phyloP scores from a whole-genome alignment of 1,140 invertebrate genomes.

The Zaprionus taronus region DNA sequence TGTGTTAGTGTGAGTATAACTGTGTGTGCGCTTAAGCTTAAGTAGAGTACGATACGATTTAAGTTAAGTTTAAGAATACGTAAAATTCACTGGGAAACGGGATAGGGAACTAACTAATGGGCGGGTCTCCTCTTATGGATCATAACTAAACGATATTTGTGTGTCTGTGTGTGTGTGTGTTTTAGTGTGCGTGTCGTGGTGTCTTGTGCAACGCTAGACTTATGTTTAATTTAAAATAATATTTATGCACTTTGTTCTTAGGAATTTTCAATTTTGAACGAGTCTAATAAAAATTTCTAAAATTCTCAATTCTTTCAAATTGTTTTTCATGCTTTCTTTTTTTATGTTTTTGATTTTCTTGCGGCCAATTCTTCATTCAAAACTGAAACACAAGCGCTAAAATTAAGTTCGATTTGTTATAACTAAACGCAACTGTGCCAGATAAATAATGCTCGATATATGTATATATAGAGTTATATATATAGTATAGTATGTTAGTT shows the following conservation, averaged over 20 bases:
- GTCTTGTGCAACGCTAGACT: conserved; percentile 36
- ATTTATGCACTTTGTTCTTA: conserved; percentile 17
- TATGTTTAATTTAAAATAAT: conserved; percentile 42
- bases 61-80: conserved; percentile 43
- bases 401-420: conserved; percentile 21
- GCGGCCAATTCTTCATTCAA: conserved; percentile 71
- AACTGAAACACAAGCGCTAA: conserved; percentile 69
- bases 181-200: conserved; percentile 15
- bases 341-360: not conserved
- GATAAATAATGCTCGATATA: conserved; percentile 47
- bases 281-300: conserved; percentile 32
- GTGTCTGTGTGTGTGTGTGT: conserved; percentile 8
- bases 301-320: conserved; percentile 36
- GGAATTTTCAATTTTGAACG: conserved; percentile 66
- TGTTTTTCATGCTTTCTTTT: conserved; percentile 45
- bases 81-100: conserved; percentile 26
- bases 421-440: conserved; percentile 68
- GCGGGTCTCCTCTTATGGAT: conserved; percentile 8
- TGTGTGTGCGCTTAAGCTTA: conserved; percentile 67
- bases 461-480: conserved; percentile 32
- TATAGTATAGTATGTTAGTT: conserved; percentile 9
- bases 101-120: not conserved
- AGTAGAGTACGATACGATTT: conserved; percentile 64
- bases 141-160: conserved; percentile 24
- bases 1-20: not conserved